Evolutionary conservation across 2,797 vertebrate genomes (phyloP).

Genomic region (Enteromius fasciolatus): DNA sequence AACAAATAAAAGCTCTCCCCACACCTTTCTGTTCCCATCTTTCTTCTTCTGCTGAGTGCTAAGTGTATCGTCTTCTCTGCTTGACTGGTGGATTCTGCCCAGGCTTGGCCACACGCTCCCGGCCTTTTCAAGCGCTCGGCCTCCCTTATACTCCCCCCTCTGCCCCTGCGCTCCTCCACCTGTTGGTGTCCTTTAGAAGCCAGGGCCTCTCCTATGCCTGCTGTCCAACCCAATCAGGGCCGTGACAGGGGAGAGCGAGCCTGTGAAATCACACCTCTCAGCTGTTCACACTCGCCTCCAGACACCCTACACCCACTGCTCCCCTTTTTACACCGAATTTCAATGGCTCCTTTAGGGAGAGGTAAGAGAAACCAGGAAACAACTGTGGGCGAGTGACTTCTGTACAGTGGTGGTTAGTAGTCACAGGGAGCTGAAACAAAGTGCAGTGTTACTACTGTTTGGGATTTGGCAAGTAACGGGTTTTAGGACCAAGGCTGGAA

Average conservation of each 20-base stretch:
- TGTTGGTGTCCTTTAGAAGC: constrained; percentile 95
- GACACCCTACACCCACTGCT: constrained; percentile 81
- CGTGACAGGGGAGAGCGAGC: constrained; percentile 85
- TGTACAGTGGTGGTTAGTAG: constrained; percentile 39
- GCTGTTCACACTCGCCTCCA: constrained; percentile 87
- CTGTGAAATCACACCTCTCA: constrained; percentile 93
- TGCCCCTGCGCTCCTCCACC: constrained; percentile 81
- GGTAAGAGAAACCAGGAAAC: constrained; percentile 61
- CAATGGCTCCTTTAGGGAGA: constrained; percentile 68
- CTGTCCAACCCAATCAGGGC: constrained; percentile 95
- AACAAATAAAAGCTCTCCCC: constrained; percentile 32
- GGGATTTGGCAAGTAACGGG: constrained; percentile 1
- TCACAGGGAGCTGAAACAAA: constrained; percentile 46
- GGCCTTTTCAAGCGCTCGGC: constrained; percentile 79
- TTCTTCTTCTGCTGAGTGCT: constrained; percentile 55
- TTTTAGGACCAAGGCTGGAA: background rate
- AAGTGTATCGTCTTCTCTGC: constrained; percentile 69
- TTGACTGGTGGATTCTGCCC: constrained; percentile 72
- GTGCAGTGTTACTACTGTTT: constrained; percentile 35
- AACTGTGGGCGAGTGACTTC: constrained; percentile 66
- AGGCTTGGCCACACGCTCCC: constrained; percentile 71
- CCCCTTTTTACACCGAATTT: constrained; percentile 73
- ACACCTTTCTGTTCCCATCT: constrained; percentile 48
- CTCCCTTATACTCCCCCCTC: constrained; percentile 78
- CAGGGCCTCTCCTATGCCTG: constrained; percentile 84